Conservation (phyloP, 2,113 vertebrate genomes). For the Cacatua alba region DNA sequence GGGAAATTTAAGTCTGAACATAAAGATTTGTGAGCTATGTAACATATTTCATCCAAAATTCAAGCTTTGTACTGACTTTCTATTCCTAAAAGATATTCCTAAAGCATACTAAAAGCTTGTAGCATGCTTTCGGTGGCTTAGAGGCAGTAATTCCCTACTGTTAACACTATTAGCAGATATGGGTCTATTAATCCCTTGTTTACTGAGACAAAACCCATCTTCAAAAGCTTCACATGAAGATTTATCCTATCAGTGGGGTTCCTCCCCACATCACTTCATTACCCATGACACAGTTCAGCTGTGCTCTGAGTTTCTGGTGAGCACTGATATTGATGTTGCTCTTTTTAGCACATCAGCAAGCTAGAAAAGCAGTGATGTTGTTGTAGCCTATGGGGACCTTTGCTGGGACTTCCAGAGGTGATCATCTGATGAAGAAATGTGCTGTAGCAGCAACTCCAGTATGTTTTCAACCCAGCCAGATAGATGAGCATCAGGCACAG, state of each 20-base stretch:
- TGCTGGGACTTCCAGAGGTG: background rate
- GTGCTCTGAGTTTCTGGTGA: background rate
- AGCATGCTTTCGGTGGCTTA: background rate
- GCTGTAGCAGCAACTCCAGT: accelerated
- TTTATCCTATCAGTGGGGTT: background rate
- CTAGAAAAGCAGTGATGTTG: background rate
- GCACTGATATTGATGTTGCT: background rate
- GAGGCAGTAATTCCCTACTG: background rate
- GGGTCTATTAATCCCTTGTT: background rate
- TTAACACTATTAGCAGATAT: background rate
- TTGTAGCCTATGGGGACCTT: background rate
- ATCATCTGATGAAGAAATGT: background rate
- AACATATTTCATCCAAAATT: background rate
- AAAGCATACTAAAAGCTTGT: background rate
- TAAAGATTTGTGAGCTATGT: background rate
- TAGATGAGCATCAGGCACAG: background rate
- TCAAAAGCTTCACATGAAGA: background rate
- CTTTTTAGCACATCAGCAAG: background rate
- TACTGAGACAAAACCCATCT: background rate
- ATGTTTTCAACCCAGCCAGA: background rate
- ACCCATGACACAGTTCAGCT: background rate
- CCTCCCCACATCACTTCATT: background rate
- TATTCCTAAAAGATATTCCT: background rate
- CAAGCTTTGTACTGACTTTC: background rate
- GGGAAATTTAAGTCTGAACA: background rate